These are phyloP conservation scores for Parnassius apollo DNA, from an alignment of 2,888 invertebrate genomes.

Conservation along the genomic window DNA sequence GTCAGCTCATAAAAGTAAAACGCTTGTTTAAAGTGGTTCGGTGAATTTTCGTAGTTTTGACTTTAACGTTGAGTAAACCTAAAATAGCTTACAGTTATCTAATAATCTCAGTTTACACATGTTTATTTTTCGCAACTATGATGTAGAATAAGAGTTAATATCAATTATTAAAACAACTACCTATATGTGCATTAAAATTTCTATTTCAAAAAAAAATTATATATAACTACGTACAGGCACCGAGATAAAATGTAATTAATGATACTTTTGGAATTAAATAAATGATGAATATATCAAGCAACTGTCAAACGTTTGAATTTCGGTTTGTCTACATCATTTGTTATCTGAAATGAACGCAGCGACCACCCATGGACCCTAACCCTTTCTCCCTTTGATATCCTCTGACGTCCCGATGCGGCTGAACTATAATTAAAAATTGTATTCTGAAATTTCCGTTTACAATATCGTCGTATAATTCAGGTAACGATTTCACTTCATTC, in stretches of 20 bases:
- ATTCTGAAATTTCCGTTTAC: constrained; percentile 22
- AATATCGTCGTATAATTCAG: constrained; percentile 14
- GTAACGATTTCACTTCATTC: constrained; percentile 1
- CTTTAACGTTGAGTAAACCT: too few relatives aligned
- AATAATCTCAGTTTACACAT: too few relatives aligned
- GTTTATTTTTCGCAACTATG: too few relatives aligned
- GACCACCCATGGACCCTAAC: constrained; percentile 27
- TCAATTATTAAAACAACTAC: too few relatives aligned
- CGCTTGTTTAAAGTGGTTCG: too few relatives aligned
- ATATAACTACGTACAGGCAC: constrained; percentile 2
- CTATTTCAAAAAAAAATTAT: background rate
- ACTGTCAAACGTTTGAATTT: constrained; percentile 34
- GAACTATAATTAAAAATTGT: constrained; percentile 31
- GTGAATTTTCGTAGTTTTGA: too few relatives aligned
- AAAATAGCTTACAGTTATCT: too few relatives aligned
- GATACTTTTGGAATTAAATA: constrained; percentile 25
- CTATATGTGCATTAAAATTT: too few relatives aligned
- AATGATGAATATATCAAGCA: constrained; percentile 30
- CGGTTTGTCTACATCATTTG: constrained; percentile 39
- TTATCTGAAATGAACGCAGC: constrained; percentile 39
- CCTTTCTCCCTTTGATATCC: constrained; percentile 21
- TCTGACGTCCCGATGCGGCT: constrained; percentile 20
- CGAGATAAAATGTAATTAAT: constrained; percentile 22
- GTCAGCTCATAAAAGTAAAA: too few relatives aligned
- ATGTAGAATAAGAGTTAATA: too few relatives aligned